Base-by-base conservation (phyloP, 2,888 invertebrate species). In the Sminthurides aquaticus region DNA sequence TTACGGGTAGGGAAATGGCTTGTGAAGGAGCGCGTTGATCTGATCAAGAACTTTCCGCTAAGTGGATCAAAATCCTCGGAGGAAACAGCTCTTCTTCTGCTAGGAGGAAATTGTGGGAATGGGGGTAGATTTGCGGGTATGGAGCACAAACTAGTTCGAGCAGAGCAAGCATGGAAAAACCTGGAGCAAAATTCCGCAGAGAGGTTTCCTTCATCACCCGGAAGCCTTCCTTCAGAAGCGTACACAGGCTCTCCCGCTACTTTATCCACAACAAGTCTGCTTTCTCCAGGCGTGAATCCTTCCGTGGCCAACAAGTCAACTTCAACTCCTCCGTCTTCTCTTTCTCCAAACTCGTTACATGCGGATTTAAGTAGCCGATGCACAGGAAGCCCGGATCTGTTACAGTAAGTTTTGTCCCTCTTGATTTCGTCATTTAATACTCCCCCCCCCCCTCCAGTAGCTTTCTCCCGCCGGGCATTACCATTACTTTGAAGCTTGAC, bases 21-120 rank as follows among this genome's bases (percentile, higher is more conserved):
- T 57, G 74, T 76, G 29, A 77, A 77, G 66, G 78, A 78, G 62
- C 70, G 78, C 43, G 77, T 77, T 65, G 78, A 78, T 64, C 73
- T 77, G 70, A 73, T 74, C 62, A 74, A 74, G 58, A 69, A 64
- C 64, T 74, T 71, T 49, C 65, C 72, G 28, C 67, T 68, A 26
- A 62, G 63, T 49, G 65, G 69, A 57, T 65, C 65, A 25, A 66
- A 67, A 54, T 66, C 65, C 28, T 62, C 64, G 43, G 57, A 58
- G 49, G 65, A 55, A 60, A 68, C 67, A 28, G 65, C 57, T 3
- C 55, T 67, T 26, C 57, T 69, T 28, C 67, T 73, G 1, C 67
- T 73, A 1, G 66, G 69, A 26, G 69, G 70, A 26, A 66, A 63
- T 34, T 64, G 64, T 34, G 64, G 63, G 54, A 70, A 68, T 63